These are phyloP conservation scores for Panopea generosa DNA, from an alignment of 2,888 invertebrate species.

Conservation along the genomic window DNA sequence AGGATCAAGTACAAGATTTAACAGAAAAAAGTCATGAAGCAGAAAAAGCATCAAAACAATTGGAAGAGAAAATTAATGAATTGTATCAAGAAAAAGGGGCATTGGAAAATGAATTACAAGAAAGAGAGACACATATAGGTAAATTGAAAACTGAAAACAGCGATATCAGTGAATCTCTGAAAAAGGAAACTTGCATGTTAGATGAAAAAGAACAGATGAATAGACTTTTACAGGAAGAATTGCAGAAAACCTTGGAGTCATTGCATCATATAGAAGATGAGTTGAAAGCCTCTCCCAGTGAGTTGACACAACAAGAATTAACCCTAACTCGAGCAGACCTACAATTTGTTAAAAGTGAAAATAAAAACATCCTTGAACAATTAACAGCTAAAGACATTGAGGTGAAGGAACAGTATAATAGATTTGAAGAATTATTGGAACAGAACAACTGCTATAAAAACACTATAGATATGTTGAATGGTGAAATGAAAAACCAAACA, in stretches of 20 bases:
- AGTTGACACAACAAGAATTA: constrained; percentile 1
- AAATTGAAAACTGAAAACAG: constrained; percentile 28
- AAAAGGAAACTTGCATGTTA: constrained; percentile 28
- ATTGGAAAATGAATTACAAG: constrained; percentile 32
- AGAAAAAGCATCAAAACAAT: constrained; percentile 51
- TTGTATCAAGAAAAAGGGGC: constrained; percentile 49
- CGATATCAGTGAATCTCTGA: constrained; percentile 24
- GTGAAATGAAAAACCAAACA: constrained; percentile 52
- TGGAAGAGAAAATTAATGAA: constrained; percentile 42
- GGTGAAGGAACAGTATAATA: constrained; percentile 46
- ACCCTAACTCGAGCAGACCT: not conserved
- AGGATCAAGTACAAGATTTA: constrained; percentile 70
- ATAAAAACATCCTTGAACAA: not conserved
- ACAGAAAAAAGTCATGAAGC: constrained; percentile 60
- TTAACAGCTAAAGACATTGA: constrained; percentile 4
- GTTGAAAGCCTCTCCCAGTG: not conserved
- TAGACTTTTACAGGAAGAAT: constrained; percentile 49
- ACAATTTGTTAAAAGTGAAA: not conserved
- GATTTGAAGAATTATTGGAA: constrained; percentile 49
- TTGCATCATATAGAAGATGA: not conserved
- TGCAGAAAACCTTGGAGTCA: constrained; percentile 9
- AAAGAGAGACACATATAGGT: constrained; percentile 19
- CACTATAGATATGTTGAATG: constrained; percentile 64
- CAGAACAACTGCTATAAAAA: constrained; percentile 54
- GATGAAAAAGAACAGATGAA: constrained; percentile 62